A percentile compares a stretch with the other conserved stretches of the same genome.
Evolutionary conservation across 2,888 invertebrate species (phyloP).

Genomic region (Trachelus troglodyta): DNA sequence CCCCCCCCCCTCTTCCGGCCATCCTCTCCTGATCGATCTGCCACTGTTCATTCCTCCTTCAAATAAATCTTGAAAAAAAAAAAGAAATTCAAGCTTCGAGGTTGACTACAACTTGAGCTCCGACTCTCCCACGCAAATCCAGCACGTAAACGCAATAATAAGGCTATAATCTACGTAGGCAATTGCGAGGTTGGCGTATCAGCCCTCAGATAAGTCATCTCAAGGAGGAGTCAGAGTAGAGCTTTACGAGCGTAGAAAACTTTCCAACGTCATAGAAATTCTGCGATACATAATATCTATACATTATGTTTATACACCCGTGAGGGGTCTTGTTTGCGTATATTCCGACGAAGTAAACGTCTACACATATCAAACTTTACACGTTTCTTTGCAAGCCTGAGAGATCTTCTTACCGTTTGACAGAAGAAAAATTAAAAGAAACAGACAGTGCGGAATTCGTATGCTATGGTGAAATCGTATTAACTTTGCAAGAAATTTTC

Average conservation of each 20-base stretch:
- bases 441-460: no score
- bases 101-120: not conserved
- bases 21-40: no score
- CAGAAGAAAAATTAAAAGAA: no score
- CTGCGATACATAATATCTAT: not conserved
- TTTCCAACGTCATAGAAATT: not conserved
- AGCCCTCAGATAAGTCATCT: slow-evolving; percentile 20
- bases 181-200: slow-evolving; percentile 21
- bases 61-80: no score
- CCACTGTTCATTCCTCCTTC: no score
- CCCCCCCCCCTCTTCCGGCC: no score
- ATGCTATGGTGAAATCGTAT: no score
- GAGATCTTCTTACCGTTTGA: no score
- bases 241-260: not conserved
- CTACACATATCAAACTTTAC: no score
- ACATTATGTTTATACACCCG: not conserved
- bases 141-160: slow-evolving; percentile 22
- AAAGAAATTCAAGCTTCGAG: no score
- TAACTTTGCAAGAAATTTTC: no score
- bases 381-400: no score
- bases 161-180: slow-evolving; percentile 22
- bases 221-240: not conserved
- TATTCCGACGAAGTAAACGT: not conserved
- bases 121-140: slow-evolving; percentile 8
- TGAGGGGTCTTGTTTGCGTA: slow-evolving; percentile 1